Base-by-base conservation (phyloP, 2,113 vertebrate species). In the Stigmatopora argus region DNA sequence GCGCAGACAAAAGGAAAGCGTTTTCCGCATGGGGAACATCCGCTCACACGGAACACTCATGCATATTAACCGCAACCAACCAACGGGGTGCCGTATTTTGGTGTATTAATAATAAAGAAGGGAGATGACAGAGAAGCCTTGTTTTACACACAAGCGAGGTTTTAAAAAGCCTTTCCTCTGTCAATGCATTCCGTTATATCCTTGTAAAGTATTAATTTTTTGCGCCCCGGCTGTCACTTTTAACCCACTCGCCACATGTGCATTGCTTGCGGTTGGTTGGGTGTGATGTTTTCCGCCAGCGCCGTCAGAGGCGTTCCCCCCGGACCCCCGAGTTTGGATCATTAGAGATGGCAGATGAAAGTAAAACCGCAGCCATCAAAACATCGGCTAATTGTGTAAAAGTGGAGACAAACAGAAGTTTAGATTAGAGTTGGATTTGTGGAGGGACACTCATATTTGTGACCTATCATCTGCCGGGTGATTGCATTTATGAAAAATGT, bases 331-430 rank as follows among this genome's bases (percentile, higher is more conserved):
- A 71, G 76, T 80, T 85, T 61, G 55, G 80, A 77, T 84, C 78
- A 83, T 83, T 81, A 85, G 70, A 75, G 83, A 82, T 65, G 45
- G 67, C 19, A 52, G 80, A 90, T 86, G 78, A 86, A 88, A 86
- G 85, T 64, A 71, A 78, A 80, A 79, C 55, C 78, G 61, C 21
- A 41, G 62, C 56, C 73, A 85, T 85, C 82, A 85, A 86, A 87
- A 83, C 78, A 75, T 83, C 76, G 78, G 73, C 81, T 89, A 89
- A 89, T 89, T 88, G 80, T 58, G 13, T 81, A 80, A 87, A 56
- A 89, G 79, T 71, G 67, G 68, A 84, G 81, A 83, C 78, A 83
- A 84, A 86, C 79, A 85, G 71, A 60, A 58, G 71, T 80, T 74
- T 80, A 82, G 85, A 85, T 82, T 79, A 78, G 71, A 80, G 72